These are phyloP conservation scores for Anastrepha ludens DNA, from an alignment of 1,140 invertebrate genomes.

Conservation along the genomic window DNA sequence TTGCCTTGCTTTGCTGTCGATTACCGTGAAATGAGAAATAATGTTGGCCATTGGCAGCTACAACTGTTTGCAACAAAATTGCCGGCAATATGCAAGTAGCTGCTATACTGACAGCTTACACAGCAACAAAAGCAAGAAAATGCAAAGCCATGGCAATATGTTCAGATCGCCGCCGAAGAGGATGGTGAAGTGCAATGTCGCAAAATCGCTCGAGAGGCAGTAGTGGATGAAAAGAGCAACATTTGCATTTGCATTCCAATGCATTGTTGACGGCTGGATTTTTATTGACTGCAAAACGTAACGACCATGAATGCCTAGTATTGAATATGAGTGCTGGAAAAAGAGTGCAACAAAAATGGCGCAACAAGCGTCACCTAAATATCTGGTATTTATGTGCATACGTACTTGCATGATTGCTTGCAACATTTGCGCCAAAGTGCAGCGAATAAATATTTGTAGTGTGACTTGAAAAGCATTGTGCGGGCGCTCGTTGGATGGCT, in stretches of 20 bases:
- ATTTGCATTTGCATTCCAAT: constrained; percentile 33
- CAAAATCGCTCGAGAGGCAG: not conserved
- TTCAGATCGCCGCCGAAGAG: not conserved
- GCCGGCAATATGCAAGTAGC: not conserved
- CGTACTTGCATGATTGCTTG: constrained; percentile 21
- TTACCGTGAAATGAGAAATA: constrained; percentile 41
- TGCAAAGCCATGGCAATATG: not conserved
- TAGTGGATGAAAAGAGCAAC: constrained; percentile 30
- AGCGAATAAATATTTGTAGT: constrained; percentile 1
- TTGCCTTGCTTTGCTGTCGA: constrained; percentile 4
- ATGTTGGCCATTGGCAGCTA: constrained; percentile 42
- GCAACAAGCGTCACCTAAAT: not conserved
- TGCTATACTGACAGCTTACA: constrained; percentile 11
- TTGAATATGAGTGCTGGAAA: not conserved
- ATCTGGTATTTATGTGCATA: not conserved
- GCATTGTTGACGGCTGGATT: constrained; percentile 17
- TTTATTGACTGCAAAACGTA: constrained; percentile 35
- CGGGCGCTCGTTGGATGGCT: not conserved
- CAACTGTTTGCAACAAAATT: constrained; percentile 42
- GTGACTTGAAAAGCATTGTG: not conserved
- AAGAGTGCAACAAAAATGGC: not conserved
- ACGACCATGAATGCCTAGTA: constrained; percentile 7
- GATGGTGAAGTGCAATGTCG: not conserved
- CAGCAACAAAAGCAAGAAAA: not conserved
- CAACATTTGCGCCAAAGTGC: not conserved